A percentile compares a stretch with the other conserved stretches of the same genome.
Conservation (phyloP, 2,113 vertebrate genomes). For the Scomber japonicus region DNA sequence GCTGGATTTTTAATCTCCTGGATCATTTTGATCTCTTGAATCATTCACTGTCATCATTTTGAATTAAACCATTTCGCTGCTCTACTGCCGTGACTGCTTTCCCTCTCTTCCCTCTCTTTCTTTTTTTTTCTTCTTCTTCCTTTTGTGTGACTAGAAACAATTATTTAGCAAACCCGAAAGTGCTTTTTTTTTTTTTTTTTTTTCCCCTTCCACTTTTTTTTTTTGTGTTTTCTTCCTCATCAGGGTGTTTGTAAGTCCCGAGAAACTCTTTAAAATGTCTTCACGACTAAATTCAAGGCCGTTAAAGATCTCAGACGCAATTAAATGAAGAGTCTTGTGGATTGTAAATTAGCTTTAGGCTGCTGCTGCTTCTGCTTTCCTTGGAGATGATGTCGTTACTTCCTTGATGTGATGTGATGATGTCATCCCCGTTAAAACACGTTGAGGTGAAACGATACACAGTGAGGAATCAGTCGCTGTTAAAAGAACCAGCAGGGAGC, state of each 20-base stretch:
- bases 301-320: neutral
- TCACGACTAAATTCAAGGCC: neutral
- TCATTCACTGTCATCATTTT: constrained; percentile 61
- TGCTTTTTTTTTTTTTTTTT: neutral
- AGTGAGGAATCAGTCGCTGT: neutral
- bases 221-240: constrained; percentile 32
- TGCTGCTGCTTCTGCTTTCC: constrained; percentile 5
- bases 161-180: constrained; percentile 13
- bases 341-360: constrained; percentile 1
- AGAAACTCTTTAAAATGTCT: constrained; percentile 37
- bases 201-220: neutral
- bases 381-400: neutral
- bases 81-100: neutral
- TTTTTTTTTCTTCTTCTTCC: constrained; percentile 11
- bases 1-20: constrained; percentile 73
- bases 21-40: constrained; percentile 72
- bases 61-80: constrained; percentile 38
- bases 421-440: neutral
- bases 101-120: too few species aligned
- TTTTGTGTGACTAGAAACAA: constrained; percentile 25
- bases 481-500: too few species aligned
- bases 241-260: constrained; percentile 7
- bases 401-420: neutral
- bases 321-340: neutral
- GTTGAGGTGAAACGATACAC: neutral